Conservation (phyloP, 2,888 invertebrate genomes). For the Drosophila sordidapex region DNA sequence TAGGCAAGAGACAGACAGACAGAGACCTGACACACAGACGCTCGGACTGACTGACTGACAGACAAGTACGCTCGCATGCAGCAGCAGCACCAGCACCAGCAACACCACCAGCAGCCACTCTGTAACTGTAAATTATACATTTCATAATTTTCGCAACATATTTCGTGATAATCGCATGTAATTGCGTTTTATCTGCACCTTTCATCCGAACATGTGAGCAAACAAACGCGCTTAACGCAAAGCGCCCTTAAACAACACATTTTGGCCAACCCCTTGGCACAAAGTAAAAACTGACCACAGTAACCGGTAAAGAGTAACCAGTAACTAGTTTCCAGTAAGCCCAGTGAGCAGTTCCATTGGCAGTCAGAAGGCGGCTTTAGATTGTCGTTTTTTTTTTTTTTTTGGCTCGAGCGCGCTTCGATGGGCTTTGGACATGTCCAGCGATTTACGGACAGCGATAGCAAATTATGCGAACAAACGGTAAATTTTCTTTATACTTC, state of each 20-base stretch:
- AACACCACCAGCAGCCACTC: conserved; percentile 30
- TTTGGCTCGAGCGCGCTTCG: conserved; percentile 69
- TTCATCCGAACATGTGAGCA: conserved; percentile 83
- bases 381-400: conserved; percentile 5
- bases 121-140: conserved; percentile 84
- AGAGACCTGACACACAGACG: neutral
- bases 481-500: conserved; percentile 66
- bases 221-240: conserved; percentile 74
- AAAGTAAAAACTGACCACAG: conserved; percentile 43
- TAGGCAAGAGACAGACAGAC: conserved; percentile 30
- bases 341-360: conserved; percentile 23
- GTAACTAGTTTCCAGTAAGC: conserved; percentile 17
- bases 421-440: conserved; percentile 63
- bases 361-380: conserved; percentile 8
- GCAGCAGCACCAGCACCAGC: conserved; percentile 9
- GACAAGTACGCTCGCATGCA: conserved; percentile 24
- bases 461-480: conserved; percentile 80
- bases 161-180: conserved; percentile 83
- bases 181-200: conserved; percentile 84
- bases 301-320: conserved; percentile 26
- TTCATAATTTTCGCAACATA: conserved; percentile 83
- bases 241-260: conserved; percentile 47
- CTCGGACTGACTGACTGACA: conserved; percentile 6
- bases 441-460: conserved; percentile 74
- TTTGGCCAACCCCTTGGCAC: conserved; percentile 40